Evolutionary conservation across 2,888 invertebrate genomes (phyloP).

Genomic region (Xestia rhomboidea): DNA sequence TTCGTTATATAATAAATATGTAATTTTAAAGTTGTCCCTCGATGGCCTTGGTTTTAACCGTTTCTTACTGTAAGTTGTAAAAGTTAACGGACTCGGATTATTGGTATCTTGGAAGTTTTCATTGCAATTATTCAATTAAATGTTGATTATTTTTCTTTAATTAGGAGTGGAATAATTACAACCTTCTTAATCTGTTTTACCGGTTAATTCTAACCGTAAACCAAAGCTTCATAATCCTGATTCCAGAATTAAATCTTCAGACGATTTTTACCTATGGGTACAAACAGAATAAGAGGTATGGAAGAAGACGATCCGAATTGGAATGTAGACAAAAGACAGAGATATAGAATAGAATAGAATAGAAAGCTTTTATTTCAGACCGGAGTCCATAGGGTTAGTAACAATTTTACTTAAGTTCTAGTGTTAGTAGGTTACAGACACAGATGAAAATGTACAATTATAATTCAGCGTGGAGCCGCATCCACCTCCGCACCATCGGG

Average conservation of each 20-base stretch:
- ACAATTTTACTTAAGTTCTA: no score
- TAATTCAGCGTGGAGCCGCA: no score
- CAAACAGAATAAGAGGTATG: background rate
- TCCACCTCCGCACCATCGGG: no score
- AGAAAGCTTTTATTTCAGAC: no score
- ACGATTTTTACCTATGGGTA: background rate
- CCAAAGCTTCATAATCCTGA: background rate
- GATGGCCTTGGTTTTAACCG: conserved; percentile 32
- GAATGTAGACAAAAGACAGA: background rate
- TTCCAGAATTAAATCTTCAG: background rate
- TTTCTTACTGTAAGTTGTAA: conserved; percentile 16
- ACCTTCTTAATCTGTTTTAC: no score
- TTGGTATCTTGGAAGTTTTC: background rate
- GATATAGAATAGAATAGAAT: no score
- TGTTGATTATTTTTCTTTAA: background rate
- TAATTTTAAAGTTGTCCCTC: conserved; percentile 33
- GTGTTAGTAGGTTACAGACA: no score
- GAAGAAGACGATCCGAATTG: background rate
- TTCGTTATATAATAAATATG: conserved; percentile 50
- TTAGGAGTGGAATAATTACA: background rate
- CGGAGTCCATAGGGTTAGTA: no score
- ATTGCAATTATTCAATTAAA: background rate
- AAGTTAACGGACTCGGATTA: background rate
- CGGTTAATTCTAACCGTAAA: background rate
- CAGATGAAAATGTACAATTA: no score